Percentiles rank a stretch among this genome's conserved stretches.
These are phyloP conservation scores for Betta splendens DNA, from an alignment of 2,797 vertebrate genomes.

Conservation along the genomic window DNA sequence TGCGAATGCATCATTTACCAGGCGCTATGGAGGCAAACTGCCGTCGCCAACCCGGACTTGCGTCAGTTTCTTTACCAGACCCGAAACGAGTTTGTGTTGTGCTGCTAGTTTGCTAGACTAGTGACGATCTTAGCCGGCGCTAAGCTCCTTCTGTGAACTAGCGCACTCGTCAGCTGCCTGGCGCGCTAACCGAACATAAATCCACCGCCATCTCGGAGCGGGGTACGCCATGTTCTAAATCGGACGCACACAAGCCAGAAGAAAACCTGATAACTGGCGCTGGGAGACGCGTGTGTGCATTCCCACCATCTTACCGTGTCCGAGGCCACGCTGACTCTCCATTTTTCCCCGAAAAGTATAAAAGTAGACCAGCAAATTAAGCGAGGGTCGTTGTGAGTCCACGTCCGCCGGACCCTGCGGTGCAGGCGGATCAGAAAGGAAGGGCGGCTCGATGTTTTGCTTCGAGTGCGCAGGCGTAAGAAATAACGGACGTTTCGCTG, in stretches of 20 bases:
- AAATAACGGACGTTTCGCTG: no score
- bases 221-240: constrained; percentile 80
- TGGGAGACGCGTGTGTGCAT: rapidly evolving
- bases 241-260: constrained; percentile 71
- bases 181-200: constrained; percentile 41
- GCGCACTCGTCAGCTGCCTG: constrained; percentile 13
- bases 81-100: no score
- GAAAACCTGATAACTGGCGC: constrained; percentile 32
- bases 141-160: background rate
- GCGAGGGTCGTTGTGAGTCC: constrained; percentile 59
- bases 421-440: constrained; percentile 61
- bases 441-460: constrained; percentile 62
- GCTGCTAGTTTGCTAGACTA: no score
- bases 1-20: constrained; percentile 31
- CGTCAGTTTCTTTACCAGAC: no score
- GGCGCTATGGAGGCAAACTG: background rate
- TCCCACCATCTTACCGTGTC: constrained; percentile 48
- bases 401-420: constrained; percentile 68
- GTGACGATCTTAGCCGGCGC: background rate
- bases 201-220: constrained; percentile 74
- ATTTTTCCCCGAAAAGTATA: constrained; percentile 30
- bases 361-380: background rate
- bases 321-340: constrained; percentile 37
- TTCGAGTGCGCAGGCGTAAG: constrained; percentile 64
- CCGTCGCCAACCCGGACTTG: background rate